A percentile compares a stretch with the other conserved stretches of the same genome.
phyloP scores from a whole-genome alignment of 2,888 invertebrate species.

The Phyllotreta striolata region DNA sequence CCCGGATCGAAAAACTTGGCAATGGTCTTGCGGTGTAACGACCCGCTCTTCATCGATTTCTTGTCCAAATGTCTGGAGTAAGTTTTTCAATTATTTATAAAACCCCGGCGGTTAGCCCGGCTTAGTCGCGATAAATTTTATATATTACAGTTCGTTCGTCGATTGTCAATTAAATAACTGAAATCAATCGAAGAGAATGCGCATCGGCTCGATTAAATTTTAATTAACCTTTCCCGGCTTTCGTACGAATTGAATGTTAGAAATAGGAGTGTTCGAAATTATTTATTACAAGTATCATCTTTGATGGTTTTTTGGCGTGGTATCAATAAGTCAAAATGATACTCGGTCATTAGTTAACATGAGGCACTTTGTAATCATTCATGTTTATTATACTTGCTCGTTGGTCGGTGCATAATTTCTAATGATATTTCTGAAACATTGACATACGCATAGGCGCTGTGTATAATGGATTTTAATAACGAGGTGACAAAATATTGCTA shows the following conservation, averaged over 20 bases:
- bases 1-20: conserved; percentile 86
- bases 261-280: conserved; percentile 17
- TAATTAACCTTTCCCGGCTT: no score
- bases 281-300: conserved; percentile 4
- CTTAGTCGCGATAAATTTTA: neutral
- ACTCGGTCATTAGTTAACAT: conserved; percentile 17
- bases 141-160: neutral
- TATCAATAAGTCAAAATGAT: conserved; percentile 19
- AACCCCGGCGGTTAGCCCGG: neutral
- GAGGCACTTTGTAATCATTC: conserved; percentile 24
- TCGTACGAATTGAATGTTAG: conserved; percentile 1
- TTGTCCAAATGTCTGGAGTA: conserved; percentile 89
- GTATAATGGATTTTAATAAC: no score
- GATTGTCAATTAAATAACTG: no score
- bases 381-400: conserved; percentile 21
- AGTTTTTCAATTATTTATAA: conserved; percentile 60
- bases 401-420: conserved; percentile 16
- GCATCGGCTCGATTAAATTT: no score
- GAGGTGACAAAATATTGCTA: no score
- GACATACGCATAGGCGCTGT: conserved; percentile 2
- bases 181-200: no score
- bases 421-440: conserved; percentile 19
- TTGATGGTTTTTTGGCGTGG: neutral
- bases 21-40: conserved; percentile 83
- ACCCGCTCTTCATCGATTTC: conserved; percentile 90